A percentile compares a stretch with the other conserved stretches of the same genome.
Conservation (phyloP, 2,797 vertebrate genomes). For the Podarcis siculus region DNA sequence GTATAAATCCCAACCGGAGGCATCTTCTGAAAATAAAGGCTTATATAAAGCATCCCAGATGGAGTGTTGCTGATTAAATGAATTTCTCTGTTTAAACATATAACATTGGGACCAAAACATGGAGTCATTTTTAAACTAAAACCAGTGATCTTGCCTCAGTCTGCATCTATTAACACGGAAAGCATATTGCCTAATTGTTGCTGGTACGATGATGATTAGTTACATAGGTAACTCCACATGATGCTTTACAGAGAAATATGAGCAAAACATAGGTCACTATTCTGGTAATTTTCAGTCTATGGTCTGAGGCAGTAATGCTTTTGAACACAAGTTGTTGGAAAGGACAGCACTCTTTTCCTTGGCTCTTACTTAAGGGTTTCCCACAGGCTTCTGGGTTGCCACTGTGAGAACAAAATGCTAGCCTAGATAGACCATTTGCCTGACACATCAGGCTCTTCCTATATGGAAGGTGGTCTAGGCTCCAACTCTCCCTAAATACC, state of each 20-base stretch:
- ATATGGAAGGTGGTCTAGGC: not conserved
- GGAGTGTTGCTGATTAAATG: not conserved
- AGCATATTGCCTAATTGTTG: not conserved
- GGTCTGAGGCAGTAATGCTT: no score
- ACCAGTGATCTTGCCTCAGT: not conserved
- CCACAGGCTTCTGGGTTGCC: no score
- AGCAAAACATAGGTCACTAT: not conserved
- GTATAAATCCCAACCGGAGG: conserved; percentile 26
- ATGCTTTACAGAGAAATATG: not conserved
- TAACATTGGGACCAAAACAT: conserved; percentile 18
- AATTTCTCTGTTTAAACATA: conserved; percentile 35
- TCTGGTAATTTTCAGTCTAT: no score
- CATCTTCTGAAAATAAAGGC: conserved; percentile 28
- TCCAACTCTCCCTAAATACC: not conserved
- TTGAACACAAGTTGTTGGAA: no score
- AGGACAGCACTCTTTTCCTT: no score
- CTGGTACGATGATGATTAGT: not conserved
- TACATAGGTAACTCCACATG: not conserved
- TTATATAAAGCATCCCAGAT: conserved; percentile 20
- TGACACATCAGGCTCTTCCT: not conserved
- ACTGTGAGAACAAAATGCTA: no score
- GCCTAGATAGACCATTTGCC: no score
- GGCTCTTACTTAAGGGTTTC: no score
- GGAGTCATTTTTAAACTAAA: conserved; percentile 1
- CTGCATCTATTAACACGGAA: not conserved